These are phyloP conservation scores for Chloroceryle aenea DNA, from an alignment of 2,113 vertebrate species.

Conservation along the genomic window DNA sequence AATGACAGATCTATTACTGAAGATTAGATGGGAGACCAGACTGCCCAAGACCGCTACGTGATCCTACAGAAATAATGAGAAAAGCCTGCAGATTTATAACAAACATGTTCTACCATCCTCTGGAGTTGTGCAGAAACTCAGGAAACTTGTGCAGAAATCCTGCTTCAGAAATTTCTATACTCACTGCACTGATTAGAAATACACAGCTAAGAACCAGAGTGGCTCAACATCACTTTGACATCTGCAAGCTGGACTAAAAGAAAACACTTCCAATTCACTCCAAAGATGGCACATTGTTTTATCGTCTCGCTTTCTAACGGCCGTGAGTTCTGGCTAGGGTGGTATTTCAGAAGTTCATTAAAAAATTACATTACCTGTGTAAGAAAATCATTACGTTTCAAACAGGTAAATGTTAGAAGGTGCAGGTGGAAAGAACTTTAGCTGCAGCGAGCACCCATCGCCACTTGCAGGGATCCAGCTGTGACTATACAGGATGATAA, in stretches of 20 bases:
- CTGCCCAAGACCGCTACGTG: background rate
- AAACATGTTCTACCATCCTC: background rate
- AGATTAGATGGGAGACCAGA: background rate
- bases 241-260: background rate
- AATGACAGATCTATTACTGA: constrained; percentile 64
- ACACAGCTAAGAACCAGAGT: background rate
- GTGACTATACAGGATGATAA: background rate
- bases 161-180: background rate
- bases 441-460: background rate
- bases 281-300: background rate
- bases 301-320: background rate
- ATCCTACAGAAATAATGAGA: constrained; percentile 3
- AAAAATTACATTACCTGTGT: background rate
- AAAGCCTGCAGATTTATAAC: constrained; percentile 1
- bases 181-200: background rate
- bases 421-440: accelerated
- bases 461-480: background rate
- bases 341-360: background rate
- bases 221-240: background rate
- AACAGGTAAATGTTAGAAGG: background rate
- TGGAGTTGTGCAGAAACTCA: background rate
- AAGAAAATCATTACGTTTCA: background rate
- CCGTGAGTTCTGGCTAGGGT: background rate
- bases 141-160: too few species aligned
- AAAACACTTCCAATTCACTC: background rate